These are phyloP conservation scores for Cheilosia soror DNA, from an alignment of 2,888 invertebrate genomes.

Conservation along the genomic window DNA sequence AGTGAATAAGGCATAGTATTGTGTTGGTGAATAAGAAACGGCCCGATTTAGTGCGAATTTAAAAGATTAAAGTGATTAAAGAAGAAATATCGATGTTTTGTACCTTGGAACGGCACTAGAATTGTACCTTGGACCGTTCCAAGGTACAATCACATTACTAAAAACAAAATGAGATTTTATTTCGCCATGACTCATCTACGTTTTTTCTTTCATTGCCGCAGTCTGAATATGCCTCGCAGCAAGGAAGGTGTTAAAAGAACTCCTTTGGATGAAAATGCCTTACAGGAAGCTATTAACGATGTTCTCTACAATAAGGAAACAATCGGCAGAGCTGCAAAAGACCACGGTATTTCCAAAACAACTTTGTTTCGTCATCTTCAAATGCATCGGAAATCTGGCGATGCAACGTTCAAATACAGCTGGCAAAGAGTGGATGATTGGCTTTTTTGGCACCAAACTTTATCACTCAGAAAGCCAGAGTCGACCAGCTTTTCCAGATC, in stretches of 20 bases:
- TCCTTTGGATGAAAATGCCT: conserved; percentile 1
- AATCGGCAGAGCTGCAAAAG: conserved; percentile 8
- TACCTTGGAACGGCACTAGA: no score
- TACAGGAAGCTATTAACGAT: conserved; percentile 3
- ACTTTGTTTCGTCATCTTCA: conserved; percentile 9
- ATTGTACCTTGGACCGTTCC: no score
- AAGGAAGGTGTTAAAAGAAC: conserved; percentile 4
- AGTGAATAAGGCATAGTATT: no score
- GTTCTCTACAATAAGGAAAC: conserved; percentile 12
- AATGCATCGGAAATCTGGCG: conserved; percentile 4
- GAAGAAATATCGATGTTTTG: no score
- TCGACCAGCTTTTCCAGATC: not conserved
- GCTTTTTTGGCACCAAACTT: not conserved
- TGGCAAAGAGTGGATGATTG: conserved; percentile 3
- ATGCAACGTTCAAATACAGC: not conserved
- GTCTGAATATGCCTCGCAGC: conserved; percentile 8
- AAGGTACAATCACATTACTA: conserved; percentile 9
- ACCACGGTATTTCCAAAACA: conserved; percentile 3
- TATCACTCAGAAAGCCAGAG: not conserved
- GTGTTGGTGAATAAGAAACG: no score
- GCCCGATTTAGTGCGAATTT: no score
- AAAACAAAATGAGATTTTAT: conserved; percentile 8
- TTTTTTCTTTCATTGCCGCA: conserved; percentile 5
- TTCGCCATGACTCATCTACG: not conserved
- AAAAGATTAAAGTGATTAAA: no score